Conservation (phyloP, 2,888 invertebrate species). For the Neuroscelio doddi region DNA sequence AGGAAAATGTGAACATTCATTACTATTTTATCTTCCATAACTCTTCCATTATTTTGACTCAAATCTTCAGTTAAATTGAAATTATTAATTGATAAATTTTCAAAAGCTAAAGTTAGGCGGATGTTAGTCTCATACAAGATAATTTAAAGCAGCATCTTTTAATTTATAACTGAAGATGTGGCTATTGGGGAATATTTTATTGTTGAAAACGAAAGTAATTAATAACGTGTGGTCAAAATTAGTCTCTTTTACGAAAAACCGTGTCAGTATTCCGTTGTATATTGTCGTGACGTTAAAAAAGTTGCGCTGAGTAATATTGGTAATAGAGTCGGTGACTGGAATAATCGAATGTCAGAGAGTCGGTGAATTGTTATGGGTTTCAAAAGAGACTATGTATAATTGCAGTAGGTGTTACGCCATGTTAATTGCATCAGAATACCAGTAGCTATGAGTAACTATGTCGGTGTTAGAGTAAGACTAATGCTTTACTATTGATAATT, state of each 20-base stretch:
- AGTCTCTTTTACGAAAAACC: constrained; percentile 15
- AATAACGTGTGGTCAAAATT: neutral
- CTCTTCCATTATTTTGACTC: no score
- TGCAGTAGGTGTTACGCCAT: constrained; percentile 51
- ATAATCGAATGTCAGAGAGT: constrained; percentile 42
- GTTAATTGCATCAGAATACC: constrained; percentile 59
- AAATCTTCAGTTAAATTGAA: no score
- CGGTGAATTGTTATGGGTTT: constrained; percentile 47
- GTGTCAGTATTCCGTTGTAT: constrained; percentile 33
- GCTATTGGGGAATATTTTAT: no score
- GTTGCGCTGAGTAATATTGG: constrained; percentile 10
- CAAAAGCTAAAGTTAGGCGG: no score
- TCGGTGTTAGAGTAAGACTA: constrained; percentile 47
- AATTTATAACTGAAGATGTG: no score
- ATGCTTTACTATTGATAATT: constrained; percentile 42
- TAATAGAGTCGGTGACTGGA: constrained; percentile 11
- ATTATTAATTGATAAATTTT: no score
- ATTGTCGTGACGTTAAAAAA: constrained; percentile 30
- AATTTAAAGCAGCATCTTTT: no score
- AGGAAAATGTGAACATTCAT: no score
- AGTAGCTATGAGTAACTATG: constrained; percentile 50
- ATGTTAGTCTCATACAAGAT: no score
- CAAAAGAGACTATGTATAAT: constrained; percentile 39
- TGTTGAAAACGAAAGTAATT: no score
- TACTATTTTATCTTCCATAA: no score